Percentiles rank a stretch among this genome's conserved stretches.
These are phyloP conservation scores for Rotaria magnacalcarata DNA, from an alignment of 2,888 invertebrate species.

Conservation along the genomic window DNA sequence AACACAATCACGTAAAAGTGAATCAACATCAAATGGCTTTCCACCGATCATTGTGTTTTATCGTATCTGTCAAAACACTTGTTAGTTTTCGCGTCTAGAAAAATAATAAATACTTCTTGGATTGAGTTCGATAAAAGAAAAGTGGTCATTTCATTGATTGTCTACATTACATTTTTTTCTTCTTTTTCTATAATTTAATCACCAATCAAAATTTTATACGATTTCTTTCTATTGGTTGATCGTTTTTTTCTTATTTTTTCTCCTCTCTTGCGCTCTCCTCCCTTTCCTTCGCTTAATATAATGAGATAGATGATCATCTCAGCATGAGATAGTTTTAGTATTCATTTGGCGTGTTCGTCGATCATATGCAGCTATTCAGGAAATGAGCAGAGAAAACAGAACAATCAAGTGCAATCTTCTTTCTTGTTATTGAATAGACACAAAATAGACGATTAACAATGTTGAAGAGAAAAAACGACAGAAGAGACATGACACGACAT, in stretches of 20 bases:
- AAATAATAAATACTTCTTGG: not conserved
- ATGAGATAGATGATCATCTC: conserved; percentile 18
- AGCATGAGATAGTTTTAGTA: conserved; percentile 15
- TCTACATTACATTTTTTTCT: not conserved
- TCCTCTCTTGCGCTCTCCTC: too few species aligned
- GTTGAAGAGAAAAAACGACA: conserved; percentile 1
- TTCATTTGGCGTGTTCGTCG: conserved; percentile 3
- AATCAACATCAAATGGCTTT: conserved; percentile 30
- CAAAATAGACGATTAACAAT: conserved; percentile 7
- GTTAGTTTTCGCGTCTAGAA: too few species aligned
- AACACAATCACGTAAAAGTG: not conserved
- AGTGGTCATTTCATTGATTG: not conserved
- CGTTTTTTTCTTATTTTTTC: not conserved
- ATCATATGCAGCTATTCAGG: not conserved
- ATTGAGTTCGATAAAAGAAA: not conserved
- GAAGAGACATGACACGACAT: conserved; percentile 21
- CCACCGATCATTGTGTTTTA: not conserved
- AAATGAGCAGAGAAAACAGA: conserved; percentile 37
- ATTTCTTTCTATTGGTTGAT: not conserved
- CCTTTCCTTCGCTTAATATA: not conserved
- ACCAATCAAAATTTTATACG: not conserved
- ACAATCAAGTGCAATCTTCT: conserved; percentile 20
- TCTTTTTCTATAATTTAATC: not conserved
- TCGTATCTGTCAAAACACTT: not conserved
- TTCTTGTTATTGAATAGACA: not conserved